Base-by-base conservation (phyloP, 2,888 invertebrate genomes). In the Imbricaverruca yamaguchii region DNA sequence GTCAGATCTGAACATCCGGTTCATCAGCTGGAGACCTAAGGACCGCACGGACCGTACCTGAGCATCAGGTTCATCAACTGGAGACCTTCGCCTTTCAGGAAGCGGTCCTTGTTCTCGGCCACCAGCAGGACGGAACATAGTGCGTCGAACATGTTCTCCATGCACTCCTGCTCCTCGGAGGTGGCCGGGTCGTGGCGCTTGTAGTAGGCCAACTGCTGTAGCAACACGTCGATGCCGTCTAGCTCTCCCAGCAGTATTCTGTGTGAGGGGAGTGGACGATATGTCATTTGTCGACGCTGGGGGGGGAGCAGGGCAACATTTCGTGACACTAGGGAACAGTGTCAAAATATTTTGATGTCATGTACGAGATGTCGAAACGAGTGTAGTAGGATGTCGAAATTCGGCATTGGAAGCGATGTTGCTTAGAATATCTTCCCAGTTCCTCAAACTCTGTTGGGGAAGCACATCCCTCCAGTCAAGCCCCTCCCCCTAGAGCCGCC, bases 11-110 rank as follows among this genome's bases (percentile, higher is more conserved):
- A 4, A 4, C 39, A 39, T 39, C 39, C 6, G 63, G 63, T 63
- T 63, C n/a, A 63, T 63, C 63, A 63, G 3, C n/a, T 21, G 63
- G 39, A 39, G 39, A 39, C 39, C 39, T 39, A 39, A 39, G 39
- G 39, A 39, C 39, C 25, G 12, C 11, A 25, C 23, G 23, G 23
- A 8, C 1, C 82, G 84, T 85, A 92, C 92, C 92, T 91, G 67
- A 99, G 89, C 97, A 99, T 98, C 82, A 99, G 91, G 89, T 98
- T 99, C 99, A 99, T 99, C 79, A 99, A 91, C 87, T 99, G 99
- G 80, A 98, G 89, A 7, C 99, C 99, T 89, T 99, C 99, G 4
- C 97, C 99, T 85, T 94, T 92, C 59, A 99, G 89, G 87, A 99
- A 99, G 82, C 93, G 91, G 83, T 96, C 95, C 80, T 97, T 91